phyloP scores from a whole-genome alignment of 2,797 vertebrate species.

The Cryptoprocta ferox region DNA sequence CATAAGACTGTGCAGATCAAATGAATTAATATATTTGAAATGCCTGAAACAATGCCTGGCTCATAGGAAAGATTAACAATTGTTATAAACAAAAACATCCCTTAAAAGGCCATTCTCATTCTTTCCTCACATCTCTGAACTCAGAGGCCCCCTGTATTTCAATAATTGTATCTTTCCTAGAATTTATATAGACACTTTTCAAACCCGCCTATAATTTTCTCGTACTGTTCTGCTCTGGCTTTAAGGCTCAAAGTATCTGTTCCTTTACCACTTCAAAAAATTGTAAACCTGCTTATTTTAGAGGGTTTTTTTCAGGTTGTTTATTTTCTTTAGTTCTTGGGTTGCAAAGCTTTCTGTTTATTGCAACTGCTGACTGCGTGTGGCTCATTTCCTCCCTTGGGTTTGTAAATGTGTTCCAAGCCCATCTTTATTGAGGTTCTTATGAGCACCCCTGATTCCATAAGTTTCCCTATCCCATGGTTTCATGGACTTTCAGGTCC shows the following conservation, averaged over 20 bases:
- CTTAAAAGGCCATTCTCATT: background rate
- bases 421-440: background rate
- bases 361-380: background rate
- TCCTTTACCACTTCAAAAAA: slow-evolving; percentile 33
- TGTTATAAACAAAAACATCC: background rate
- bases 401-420: background rate
- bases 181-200: background rate
- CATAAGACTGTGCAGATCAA: background rate
- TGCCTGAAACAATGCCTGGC: background rate
- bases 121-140: background rate
- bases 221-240: background rate
- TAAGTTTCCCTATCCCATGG: background rate
- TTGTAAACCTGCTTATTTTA: background rate
- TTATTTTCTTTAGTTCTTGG: background rate
- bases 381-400: background rate
- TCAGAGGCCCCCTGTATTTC: slow-evolving; percentile 1
- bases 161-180: background rate
- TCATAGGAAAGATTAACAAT: background rate
- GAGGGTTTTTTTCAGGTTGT: background rate
- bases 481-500: background rate
- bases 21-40: background rate
- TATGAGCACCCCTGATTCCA: background rate
- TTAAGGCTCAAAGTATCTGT: background rate
- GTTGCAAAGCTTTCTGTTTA: background rate
- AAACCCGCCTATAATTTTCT: background rate